Evolutionary conservation across 2,113 vertebrate species (phyloP).

Genomic region (Rhinoderma darwinii): DNA sequence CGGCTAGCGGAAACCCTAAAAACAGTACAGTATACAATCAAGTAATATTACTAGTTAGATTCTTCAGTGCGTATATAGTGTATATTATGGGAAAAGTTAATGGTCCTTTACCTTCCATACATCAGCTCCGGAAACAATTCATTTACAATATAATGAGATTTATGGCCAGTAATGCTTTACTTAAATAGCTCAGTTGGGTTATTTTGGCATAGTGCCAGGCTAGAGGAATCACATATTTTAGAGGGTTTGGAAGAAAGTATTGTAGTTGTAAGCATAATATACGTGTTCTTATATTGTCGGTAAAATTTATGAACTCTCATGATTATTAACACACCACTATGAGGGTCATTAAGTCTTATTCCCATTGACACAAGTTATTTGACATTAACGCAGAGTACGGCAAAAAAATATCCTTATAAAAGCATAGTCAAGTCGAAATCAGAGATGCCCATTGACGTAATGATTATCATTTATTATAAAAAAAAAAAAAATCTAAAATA

Average conservation of each 20-base stretch:
- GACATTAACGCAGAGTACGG: too few relatives aligned
- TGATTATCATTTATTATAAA: too few relatives aligned
- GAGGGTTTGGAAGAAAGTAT: not conserved
- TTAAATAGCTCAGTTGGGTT: not conserved
- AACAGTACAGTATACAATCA: not conserved
- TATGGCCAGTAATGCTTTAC: conserved; percentile 12
- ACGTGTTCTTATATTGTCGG: not conserved
- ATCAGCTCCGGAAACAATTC: not conserved
- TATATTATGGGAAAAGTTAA: conserved; percentile 6
- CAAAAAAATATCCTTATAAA: too few relatives aligned
- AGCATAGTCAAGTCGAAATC: too few relatives aligned
- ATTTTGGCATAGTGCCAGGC: conserved; percentile 4
- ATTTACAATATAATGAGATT: conserved; percentile 33
- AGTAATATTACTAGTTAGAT: not conserved
- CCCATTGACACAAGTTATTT: too few relatives aligned
- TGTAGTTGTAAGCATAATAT: not conserved
- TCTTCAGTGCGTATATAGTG: not conserved
- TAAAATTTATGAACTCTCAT: not conserved
- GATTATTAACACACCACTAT: not conserved
- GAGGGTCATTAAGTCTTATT: not conserved
- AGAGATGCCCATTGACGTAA: too few relatives aligned
- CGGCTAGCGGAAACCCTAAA: too few relatives aligned
- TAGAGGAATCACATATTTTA: not conserved
- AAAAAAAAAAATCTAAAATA: too few relatives aligned
- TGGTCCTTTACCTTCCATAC: not conserved